A percentile compares a stretch with the other conserved stretches of the same genome.
These are phyloP conservation scores for Drosophila nasuta DNA, from an alignment of 1,140 invertebrate genomes.

Conservation along the genomic window DNA sequence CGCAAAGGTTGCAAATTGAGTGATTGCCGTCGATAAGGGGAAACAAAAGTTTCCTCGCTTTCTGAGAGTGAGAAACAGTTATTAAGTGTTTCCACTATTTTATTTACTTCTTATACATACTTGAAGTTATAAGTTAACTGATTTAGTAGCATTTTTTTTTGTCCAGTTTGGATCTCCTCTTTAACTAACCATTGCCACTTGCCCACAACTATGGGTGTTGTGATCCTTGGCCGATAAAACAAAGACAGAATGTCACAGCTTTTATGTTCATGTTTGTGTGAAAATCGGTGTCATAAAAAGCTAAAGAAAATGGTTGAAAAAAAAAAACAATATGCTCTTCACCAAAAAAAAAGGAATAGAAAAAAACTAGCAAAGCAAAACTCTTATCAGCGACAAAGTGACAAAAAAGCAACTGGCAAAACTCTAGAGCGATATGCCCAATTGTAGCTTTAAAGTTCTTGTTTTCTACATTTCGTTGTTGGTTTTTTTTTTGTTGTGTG, in stretches of 20 bases:
- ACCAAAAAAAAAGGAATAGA: slow-evolving; percentile 18
- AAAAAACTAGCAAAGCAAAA: slow-evolving; percentile 75
- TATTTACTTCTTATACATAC: not conserved
- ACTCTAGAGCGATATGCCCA: slow-evolving; percentile 58
- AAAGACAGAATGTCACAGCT: slow-evolving; percentile 63
- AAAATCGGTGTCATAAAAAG: slow-evolving; percentile 59
- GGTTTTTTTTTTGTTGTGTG: slow-evolving; percentile 7
- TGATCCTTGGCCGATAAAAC: slow-evolving; percentile 42
- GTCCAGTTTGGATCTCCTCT: not conserved
- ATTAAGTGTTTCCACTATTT: not conserved
- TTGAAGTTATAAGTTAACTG: too few relatives aligned
- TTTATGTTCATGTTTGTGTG: slow-evolving; percentile 72
- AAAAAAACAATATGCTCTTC: slow-evolving; percentile 71
- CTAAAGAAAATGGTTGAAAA: slow-evolving; percentile 16
- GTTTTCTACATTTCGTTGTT: slow-evolving; percentile 4
- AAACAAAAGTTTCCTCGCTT: not conserved
- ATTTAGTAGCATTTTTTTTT: not conserved
- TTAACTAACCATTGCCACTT: slow-evolving; percentile 18
- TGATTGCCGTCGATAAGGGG: slow-evolving; percentile 37
- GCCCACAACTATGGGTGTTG: slow-evolving; percentile 28
- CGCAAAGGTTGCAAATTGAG: slow-evolving; percentile 38
- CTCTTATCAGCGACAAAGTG: slow-evolving; percentile 72
- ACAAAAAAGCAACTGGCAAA: slow-evolving; percentile 40
- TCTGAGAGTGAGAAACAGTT: not conserved
- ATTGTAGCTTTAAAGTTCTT: slow-evolving; percentile 65